These are phyloP conservation scores for Sarcophaga bullata DNA, from an alignment of 1,140 invertebrate species.

Conservation along the genomic window DNA sequence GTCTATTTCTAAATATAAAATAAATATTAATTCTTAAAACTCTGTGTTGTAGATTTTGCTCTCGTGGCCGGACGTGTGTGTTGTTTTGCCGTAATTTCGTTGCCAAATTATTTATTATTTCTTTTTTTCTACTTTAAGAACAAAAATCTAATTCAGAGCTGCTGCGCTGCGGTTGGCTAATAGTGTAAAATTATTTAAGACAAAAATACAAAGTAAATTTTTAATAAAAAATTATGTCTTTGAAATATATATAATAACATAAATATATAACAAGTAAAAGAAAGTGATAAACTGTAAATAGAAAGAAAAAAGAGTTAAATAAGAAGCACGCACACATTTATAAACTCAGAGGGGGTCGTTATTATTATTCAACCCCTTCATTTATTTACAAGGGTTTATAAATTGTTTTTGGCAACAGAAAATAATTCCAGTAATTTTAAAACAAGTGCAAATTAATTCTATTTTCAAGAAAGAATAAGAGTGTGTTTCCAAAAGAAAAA, in stretches of 20 bases:
- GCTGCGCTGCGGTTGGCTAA: conserved; percentile 43
- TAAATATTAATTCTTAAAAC: conserved; percentile 8
- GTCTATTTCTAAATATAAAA: conserved; percentile 40
- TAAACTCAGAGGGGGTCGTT: neutral
- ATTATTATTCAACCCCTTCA: neutral
- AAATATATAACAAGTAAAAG: no score
- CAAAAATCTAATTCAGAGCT: conserved; percentile 34
- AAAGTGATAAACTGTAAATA: conserved; percentile 20
- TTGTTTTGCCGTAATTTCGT: conserved; percentile 22
- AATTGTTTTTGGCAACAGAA: neutral
- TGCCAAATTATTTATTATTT: conserved; percentile 20
- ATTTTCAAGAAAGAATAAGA: neutral
- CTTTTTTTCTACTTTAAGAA: neutral
- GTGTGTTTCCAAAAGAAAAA: no score
- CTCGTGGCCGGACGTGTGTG: conserved; percentile 41
- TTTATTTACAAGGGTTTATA: neutral
- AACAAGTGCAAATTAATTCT: neutral
- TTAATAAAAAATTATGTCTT: no score
- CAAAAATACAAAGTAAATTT: conserved; percentile 27
- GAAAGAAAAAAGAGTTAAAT: neutral
- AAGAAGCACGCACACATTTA: no score
- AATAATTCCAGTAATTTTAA: neutral
- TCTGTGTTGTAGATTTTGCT: conserved; percentile 44
- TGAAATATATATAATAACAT: no score
- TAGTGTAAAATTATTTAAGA: conserved; percentile 32